Conservation (phyloP, 2,888 invertebrate species). For the Unio pictorum region DNA sequence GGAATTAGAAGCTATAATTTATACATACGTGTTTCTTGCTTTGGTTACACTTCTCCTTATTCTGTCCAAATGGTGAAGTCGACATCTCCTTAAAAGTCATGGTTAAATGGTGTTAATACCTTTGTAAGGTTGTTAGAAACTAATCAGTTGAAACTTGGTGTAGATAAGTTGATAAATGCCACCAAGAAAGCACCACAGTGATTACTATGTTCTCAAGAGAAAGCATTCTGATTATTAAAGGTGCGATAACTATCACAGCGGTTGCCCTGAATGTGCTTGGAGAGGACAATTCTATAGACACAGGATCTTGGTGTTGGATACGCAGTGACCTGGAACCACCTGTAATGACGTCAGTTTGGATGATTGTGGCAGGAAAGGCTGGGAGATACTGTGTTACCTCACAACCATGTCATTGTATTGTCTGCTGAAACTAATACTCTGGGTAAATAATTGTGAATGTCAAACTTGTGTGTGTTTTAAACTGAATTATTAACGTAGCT, state of each 20-base stretch:
- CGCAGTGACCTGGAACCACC: conserved; percentile 7
- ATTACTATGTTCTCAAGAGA: no score
- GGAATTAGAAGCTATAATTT: no score
- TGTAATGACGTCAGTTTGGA: conserved; percentile 18
- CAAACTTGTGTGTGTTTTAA: background rate
- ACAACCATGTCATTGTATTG: conserved; percentile 17
- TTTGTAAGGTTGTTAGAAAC: no score
- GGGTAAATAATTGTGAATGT: conserved; percentile 1
- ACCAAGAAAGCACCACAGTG: no score
- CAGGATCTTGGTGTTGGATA: conserved; percentile 45
- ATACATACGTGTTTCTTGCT: no score
- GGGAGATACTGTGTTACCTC: conserved; percentile 35
- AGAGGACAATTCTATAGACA: conserved; percentile 15
- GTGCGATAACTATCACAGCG: conserved; percentile 13
- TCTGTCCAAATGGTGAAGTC: no score
- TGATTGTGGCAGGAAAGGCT: conserved; percentile 34
- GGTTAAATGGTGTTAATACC: no score
- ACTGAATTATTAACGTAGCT: no score
- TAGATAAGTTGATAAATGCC: no score
- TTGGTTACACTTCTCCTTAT: no score
- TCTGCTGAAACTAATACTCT: conserved; percentile 14
- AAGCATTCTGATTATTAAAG: conserved; percentile 1
- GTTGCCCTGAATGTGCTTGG: conserved; percentile 19
- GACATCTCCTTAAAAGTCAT: no score
- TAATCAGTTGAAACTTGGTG: no score